Base-by-base conservation (phyloP, 2,888 invertebrate species). In the Tetanocera ferruginea region DNA sequence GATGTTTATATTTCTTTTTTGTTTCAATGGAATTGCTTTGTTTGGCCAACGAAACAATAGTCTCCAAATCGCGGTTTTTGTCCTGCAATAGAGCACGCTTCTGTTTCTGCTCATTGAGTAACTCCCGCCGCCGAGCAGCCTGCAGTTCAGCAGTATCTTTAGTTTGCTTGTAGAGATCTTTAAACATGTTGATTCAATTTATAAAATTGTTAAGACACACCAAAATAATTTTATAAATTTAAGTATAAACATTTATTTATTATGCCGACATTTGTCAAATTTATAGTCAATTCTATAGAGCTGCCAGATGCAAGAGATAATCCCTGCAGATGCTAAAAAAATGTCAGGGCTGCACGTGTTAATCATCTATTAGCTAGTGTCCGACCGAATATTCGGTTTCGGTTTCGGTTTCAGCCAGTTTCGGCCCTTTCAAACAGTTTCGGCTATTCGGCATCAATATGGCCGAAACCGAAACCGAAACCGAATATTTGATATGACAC, bases 31-130 rank as follows among this genome's bases (percentile, higher is more conserved):
- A 67, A 76, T 9, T 5, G 1, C 19, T 64, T n/a, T 17, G n/a
- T 9, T 49, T 19, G 3, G 64, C 52, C 11, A 23, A 4, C 6
- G 51, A 51, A 23, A 81, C 77, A 6, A 78, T 62, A 19, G 79
- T 77, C 19, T 81, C 34, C 17, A 81, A 34, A 2, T 85, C 83
- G 3, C 86, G 83, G 0, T 72, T 11, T 5, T 80, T 81, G 75
- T 90, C 90, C 75, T 87, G 87, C 0, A 82, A 71, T 11, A 84
- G 77, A 0, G 85, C 83, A 0, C 90, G 85, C n/a, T 86, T 83
- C n/a, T 79, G 76, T 76, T 88, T 89, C 62, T 89, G 90, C 28
- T 87, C 82, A 8, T 83, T 73, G 0, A 90, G 80, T 0, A 89
- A 77, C 2, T 76, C 25, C n/a, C 80, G 78, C 1, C 89, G 86